phyloP scores from a whole-genome alignment of 53 echinoderm and acorn worm genomes.

The Luidia sarsii region DNA sequence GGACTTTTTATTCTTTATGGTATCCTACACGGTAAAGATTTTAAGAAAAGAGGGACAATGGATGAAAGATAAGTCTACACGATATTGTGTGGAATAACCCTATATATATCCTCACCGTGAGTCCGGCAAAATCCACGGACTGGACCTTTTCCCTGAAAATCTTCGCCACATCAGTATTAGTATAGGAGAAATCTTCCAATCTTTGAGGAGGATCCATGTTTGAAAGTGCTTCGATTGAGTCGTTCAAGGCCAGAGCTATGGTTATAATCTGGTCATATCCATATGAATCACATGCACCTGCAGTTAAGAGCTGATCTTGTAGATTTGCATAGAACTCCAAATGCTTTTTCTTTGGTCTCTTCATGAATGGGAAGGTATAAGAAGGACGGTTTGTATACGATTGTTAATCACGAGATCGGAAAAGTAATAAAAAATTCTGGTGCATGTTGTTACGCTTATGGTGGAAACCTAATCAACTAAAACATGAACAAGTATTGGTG shows the following conservation, averaged over 20 bases:
- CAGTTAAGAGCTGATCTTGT: constrained; percentile 54
- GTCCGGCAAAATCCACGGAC: constrained; percentile 62
- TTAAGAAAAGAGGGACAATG: background rate
- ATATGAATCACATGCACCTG: constrained; percentile 75
- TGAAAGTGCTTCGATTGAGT: constrained; percentile 42
- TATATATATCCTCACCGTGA: constrained; percentile 55
- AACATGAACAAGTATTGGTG: background rate
- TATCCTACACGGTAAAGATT: background rate
- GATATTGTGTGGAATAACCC: no score
- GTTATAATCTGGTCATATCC: constrained; percentile 82
- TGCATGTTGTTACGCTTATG: no score
- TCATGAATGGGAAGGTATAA: no score
- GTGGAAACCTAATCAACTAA: no score
- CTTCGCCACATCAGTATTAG: constrained; percentile 40
- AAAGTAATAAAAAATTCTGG: no score
- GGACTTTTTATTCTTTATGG: background rate
- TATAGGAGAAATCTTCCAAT: constrained; percentile 65
- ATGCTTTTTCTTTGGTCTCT: no score
- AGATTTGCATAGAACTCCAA: constrained; percentile 35
- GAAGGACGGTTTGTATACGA: no score
- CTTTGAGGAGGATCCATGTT: constrained; percentile 36
- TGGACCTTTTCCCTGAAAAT: constrained; percentile 50
- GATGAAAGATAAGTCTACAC: background rate
- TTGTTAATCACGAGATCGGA: no score
- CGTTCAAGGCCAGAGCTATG: constrained; percentile 68